A percentile compares a stretch with the other conserved stretches of the same genome.
phyloP scores from a whole-genome alignment of 2,888 invertebrate species.

The Sthenelais limicola region DNA sequence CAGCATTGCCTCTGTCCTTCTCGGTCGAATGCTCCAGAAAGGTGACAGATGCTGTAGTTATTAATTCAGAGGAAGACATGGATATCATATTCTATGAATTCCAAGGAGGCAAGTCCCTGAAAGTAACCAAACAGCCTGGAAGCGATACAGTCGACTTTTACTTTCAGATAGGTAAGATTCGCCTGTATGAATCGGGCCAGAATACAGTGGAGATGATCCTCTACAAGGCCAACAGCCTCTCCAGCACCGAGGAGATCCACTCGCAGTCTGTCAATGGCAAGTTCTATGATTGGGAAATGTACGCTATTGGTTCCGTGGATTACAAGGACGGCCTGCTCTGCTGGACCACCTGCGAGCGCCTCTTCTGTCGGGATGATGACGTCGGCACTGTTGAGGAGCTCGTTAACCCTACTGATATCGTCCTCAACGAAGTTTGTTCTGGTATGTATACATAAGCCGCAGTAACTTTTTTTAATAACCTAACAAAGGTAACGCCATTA shows the following conservation, averaged over 20 bases:
- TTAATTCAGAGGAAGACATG: neutral
- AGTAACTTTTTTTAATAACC: neutral
- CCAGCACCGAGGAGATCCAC: neutral
- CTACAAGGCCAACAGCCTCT: neutral
- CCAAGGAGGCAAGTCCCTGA: neutral
- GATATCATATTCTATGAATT: neutral
- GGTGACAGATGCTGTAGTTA: neutral
- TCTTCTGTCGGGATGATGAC: neutral
- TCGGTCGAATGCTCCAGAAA: slow-evolving; percentile 14
- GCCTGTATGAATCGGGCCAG: neutral
- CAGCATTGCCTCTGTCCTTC: neutral
- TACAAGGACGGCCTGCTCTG: slow-evolving; percentile 20
- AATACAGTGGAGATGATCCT: neutral
- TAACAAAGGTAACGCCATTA: neutral
- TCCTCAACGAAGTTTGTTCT: slow-evolving; percentile 3
- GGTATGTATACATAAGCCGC: neutral
- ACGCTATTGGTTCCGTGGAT: slow-evolving; percentile 12
- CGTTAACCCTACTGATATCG: neutral
- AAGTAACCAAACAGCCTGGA: neutral
- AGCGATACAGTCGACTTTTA: slow-evolving; percentile 18
- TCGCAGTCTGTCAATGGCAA: neutral
- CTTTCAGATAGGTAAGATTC: slow-evolving; percentile 4
- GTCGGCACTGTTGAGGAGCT: neutral
- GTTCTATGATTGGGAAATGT: neutral
- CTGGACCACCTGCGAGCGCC: slow-evolving; percentile 16